Evolutionary conservation across 2,113 vertebrate genomes (phyloP), one percentile per base, ranked within the genome.

Genomic region (Noturus placidus): DNA sequence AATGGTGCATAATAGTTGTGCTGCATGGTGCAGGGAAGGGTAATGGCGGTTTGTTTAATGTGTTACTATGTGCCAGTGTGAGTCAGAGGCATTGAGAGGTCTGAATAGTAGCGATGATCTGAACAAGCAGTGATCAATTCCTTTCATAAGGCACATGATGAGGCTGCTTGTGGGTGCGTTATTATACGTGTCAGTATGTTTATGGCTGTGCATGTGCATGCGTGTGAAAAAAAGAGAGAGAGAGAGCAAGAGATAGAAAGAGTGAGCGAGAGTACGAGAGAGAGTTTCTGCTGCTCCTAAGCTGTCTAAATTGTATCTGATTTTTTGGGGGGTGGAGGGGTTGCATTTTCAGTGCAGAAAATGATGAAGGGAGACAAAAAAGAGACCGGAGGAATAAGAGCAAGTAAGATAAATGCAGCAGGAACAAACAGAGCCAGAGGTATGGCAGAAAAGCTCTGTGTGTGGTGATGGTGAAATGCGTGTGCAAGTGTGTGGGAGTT

Each of bases 371-470:
- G 80, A 35, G 13, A 22, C 20, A 42, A 33, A 30, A 78, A 22
- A 56, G 59, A 85, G 67, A 87, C 65, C n/a, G 17, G 10, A 59
- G 14, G 11, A 63, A 69, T 33, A 54, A 38, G 35, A 61, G 46
- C 46, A 20, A 86, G 90, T 78, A 90, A 92, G 91, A 94, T 93
- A 94, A 93, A 94, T 93, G 92, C 92, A 94, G 92, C 92, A 93
- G 87, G 93, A 95, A 93, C 90, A 89, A 93, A 93, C 93, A 93
- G 93, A 95, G 93, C 93, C 93, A 93, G 93, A 95, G 95, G 94
- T 95, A 95, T 92, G 93, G 94, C 93, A 93, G 93, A 93, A 92
- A 92, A 94, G 94, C 94, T 92, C 92, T 92, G 91, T 86, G 85
- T 69, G 88, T 86, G 92, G 67, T 93, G 93, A 94, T 93, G 94